Percentiles rank a stretch among this genome's conserved stretches.
Evolutionary conservation across 2,113 vertebrate genomes (phyloP).

Genomic region (Triplophysa rosa): DNA sequence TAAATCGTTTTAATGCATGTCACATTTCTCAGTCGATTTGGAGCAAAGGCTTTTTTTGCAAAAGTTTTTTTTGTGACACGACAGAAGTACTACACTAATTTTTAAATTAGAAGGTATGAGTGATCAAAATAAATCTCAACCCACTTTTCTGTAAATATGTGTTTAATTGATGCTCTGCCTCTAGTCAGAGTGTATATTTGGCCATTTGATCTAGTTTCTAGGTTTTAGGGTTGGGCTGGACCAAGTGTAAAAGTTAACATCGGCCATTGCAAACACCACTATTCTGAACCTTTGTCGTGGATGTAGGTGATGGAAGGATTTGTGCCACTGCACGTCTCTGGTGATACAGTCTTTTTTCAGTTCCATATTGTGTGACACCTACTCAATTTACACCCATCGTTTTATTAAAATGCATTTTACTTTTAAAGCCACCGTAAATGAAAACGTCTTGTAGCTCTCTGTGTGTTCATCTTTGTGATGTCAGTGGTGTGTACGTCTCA

Average conservation of each 20-base stretch:
- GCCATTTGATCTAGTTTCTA: constrained; percentile 1
- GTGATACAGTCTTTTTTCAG: neutral
- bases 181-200: constrained; percentile 27
- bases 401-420: neutral
- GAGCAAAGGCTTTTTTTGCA: constrained; percentile 11
- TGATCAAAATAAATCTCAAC: constrained; percentile 31
- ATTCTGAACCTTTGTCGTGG: too few relatives aligned
- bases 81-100: constrained; percentile 1
- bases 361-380: constrained; percentile 13
- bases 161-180: constrained; percentile 17
- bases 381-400: neutral
- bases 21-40: constrained; percentile 5
- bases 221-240: neutral
- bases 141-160: constrained; percentile 22
- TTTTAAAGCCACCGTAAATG: neutral
- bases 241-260: neutral
- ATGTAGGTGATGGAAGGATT: too few relatives aligned
- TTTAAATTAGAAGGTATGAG: neutral
- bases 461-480: neutral
- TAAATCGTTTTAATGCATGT: too few relatives aligned
- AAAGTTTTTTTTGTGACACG: constrained; percentile 1
- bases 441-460: neutral
- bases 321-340: neutral
- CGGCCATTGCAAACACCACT: too few relatives aligned
- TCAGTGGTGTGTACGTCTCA: constrained; percentile 57